A percentile compares a stretch with the other conserved stretches of the same genome.
These are phyloP conservation scores for Spea bombifrons DNA, from an alignment of 2,113 vertebrate species.

Conservation along the genomic window DNA sequence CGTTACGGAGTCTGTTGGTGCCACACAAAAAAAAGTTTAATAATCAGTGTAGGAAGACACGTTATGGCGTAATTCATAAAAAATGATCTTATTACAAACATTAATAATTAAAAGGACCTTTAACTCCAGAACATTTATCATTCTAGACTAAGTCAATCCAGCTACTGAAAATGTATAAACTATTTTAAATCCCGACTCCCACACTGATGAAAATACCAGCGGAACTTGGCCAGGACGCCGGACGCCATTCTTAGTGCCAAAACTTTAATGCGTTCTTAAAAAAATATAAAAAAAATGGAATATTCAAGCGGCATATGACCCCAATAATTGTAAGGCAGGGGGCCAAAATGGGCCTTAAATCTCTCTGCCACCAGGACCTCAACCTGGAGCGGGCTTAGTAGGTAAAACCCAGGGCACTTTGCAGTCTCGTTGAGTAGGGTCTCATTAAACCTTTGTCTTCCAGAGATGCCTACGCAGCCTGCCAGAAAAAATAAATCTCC, in stretches of 20 bases:
- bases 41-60: too few species aligned
- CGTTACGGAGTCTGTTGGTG: too few species aligned
- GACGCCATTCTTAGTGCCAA: not conserved
- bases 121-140: not conserved
- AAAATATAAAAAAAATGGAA: too few species aligned
- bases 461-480: not conserved
- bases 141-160: not conserved
- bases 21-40: too few species aligned
- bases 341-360: not conserved
- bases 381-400: not conserved
- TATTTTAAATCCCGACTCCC: not conserved
- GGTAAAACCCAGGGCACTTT: not conserved
- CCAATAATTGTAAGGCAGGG: not conserved
- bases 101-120: not conserved
- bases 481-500: not conserved
- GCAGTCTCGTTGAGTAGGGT: not conserved
- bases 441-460: not conserved
- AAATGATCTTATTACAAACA: not conserved
- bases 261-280: not conserved
- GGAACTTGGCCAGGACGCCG: not conserved
- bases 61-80: too few species aligned
- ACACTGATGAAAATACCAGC: not conserved
- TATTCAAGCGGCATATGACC: constrained; percentile 11
- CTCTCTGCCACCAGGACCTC: not conserved
- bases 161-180: not conserved